Evolutionary conservation across 1,140 invertebrate species (phyloP).

Genomic region (Lepidurus packardi): DNA sequence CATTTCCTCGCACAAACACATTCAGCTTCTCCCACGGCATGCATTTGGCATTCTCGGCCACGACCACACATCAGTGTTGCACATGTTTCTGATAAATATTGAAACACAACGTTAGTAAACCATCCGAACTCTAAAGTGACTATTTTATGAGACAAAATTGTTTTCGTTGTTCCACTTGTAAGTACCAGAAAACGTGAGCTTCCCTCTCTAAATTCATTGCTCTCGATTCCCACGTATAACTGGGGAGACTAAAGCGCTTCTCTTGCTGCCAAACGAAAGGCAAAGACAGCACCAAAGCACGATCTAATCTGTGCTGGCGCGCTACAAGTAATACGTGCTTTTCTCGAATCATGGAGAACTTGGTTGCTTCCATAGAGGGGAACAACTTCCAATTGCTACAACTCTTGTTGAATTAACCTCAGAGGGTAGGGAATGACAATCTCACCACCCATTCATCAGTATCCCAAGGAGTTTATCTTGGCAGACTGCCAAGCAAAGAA

Average conservation of each 20-base stretch:
- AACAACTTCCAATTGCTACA: background rate
- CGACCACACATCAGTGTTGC: conserved; percentile 59
- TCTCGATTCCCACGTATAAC: no score
- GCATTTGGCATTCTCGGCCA: conserved; percentile 57
- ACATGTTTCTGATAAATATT: conserved; percentile 52
- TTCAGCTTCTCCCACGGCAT: conserved; percentile 47
- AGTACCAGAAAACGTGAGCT: no score
- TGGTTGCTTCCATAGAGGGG: background rate
- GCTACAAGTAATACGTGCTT: conserved; percentile 15
- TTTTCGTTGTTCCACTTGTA: no score
- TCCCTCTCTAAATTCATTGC: no score
- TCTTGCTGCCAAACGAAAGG: no score
- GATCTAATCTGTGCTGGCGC: background rate
- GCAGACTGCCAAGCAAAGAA: background rate
- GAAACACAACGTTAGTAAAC: background rate
- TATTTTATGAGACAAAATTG: background rate
- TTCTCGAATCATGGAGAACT: background rate
- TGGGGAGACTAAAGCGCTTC: no score
- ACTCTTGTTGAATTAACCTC: background rate
- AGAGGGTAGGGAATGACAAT: background rate
- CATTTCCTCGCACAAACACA: conserved; percentile 61
- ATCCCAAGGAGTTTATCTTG: background rate
- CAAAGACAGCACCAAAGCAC: background rate
- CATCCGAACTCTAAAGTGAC: background rate
- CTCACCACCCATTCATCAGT: background rate